phyloP scores from a whole-genome alignment of 2,888 invertebrate genomes.

The Conistra vaccinii region DNA sequence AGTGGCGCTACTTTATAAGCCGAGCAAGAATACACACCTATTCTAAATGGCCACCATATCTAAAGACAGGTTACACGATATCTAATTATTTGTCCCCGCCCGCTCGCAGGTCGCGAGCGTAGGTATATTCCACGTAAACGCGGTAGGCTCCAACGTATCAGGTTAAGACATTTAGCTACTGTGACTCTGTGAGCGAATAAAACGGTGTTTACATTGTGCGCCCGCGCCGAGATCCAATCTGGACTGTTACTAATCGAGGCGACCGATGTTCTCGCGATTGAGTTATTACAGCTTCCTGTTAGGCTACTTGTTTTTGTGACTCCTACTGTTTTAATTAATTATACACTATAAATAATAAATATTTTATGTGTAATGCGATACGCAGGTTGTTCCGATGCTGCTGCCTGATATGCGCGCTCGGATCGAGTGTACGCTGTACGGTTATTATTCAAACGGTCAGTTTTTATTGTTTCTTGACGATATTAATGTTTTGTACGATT shows the following conservation, averaged over 20 bases:
- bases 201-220: conserved; percentile 80
- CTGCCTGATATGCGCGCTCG: conserved; percentile 80
- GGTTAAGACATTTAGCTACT: conserved; percentile 87
- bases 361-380: conserved; percentile 90
- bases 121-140: conserved; percentile 79
- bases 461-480: conserved; percentile 85
- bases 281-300: conserved; percentile 91
- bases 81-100: conserved; percentile 54
- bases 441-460: conserved; percentile 85
- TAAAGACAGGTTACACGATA: conserved; percentile 51
- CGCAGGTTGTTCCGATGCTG: conserved; percentile 84
- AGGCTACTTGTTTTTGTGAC: conserved; percentile 89
- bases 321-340: conserved; percentile 90
- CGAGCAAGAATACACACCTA: conserved; percentile 4
- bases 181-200: conserved; percentile 71
- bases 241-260: conserved; percentile 89
- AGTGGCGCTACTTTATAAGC: not conserved
- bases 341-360: conserved; percentile 89
- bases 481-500: conserved; percentile 79
- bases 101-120: conserved; percentile 56
- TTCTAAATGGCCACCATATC: conserved; percentile 20
- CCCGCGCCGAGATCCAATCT: conserved; percentile 85
- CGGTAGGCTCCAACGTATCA: conserved; percentile 80
- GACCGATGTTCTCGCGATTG: conserved; percentile 86
- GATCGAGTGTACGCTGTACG: conserved; percentile 73